phyloP scores from a whole-genome alignment of 2,797 vertebrate species.

The Amblyopsis hoosieri region DNA sequence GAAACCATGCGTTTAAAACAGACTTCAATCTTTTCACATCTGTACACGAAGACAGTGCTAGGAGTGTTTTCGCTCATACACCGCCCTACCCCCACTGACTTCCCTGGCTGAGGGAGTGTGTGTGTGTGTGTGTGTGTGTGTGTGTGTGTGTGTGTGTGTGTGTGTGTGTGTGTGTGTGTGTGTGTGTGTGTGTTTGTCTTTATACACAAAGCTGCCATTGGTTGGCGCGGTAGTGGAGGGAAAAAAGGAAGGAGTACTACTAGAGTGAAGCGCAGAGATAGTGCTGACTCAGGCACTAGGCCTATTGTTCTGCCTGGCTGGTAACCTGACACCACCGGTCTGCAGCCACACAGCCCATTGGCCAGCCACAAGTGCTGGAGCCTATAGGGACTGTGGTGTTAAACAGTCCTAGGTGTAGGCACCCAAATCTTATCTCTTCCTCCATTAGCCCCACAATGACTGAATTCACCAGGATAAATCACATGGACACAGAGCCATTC shows the following conservation, averaged over 20 bases:
- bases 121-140: conserved; percentile 16
- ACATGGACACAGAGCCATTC: conserved; percentile 55
- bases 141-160: not conserved
- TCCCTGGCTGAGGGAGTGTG: conserved; percentile 14
- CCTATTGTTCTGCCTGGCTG: conserved; percentile 70
- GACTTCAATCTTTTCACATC: conserved; percentile 42
- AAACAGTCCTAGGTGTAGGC: conserved; percentile 56
- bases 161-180: conserved; percentile 24
- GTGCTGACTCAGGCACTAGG: conserved; percentile 76
- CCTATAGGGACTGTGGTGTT: conserved; percentile 64
- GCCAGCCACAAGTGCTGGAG: conserved; percentile 64
- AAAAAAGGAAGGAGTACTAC: conserved; percentile 46
- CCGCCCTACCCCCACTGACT: conserved; percentile 69
- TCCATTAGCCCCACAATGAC: conserved; percentile 69
- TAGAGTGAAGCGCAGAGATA: conserved; percentile 54
- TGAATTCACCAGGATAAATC: conserved; percentile 58
- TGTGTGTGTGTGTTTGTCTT: conserved; percentile 27
- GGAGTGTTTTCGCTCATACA: conserved; percentile 16
- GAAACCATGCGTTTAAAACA: no score
- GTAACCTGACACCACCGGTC: conserved; percentile 73
- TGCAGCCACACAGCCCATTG: conserved; percentile 61
- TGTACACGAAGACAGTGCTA: conserved; percentile 51
- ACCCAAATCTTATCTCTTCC: conserved; percentile 64
- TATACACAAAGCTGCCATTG: conserved; percentile 61
- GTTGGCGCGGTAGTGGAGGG: conserved; percentile 64